A percentile compares a stretch with the other conserved stretches of the same genome.
phyloP scores from a whole-genome alignment of 2,888 invertebrate genomes.

The Sussaba pulchella region DNA sequence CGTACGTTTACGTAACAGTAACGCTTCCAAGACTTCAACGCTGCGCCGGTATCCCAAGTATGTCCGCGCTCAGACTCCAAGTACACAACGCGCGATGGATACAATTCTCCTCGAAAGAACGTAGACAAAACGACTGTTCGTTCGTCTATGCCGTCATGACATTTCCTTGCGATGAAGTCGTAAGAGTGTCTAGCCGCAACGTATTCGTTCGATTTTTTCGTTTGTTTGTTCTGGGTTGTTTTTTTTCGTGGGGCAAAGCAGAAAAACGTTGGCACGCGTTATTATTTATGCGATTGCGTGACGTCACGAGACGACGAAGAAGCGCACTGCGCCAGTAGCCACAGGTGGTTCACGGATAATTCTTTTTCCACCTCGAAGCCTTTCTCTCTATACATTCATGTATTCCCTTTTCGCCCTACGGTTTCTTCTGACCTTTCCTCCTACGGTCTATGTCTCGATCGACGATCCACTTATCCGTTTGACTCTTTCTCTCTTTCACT shows the following conservation, averaged over 20 bases:
- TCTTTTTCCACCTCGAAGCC: conserved; percentile 56
- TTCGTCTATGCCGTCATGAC: not conserved
- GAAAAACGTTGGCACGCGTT: conserved; percentile 62
- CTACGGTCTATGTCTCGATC: conserved; percentile 25
- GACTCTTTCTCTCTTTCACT: conserved; percentile 3
- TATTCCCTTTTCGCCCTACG: conserved; percentile 1
- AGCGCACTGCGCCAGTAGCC: conserved; percentile 68
- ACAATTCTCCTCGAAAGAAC: too few species aligned
- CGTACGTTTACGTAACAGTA: too few species aligned
- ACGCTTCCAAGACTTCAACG: too few species aligned
- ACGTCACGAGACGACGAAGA: conserved; percentile 65
- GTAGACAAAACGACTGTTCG: not conserved
- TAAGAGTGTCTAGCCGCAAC: conserved; percentile 20
- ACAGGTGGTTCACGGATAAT: conserved; percentile 77
- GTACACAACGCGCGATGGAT: too few species aligned
- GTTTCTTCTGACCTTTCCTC: not conserved
- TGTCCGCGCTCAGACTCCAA: too few species aligned
- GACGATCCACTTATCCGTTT: conserved; percentile 43
- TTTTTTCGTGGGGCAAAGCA: conserved; percentile 22
- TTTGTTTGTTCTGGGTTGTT: conserved; percentile 16
- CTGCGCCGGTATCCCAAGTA: too few species aligned
- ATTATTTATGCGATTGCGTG: conserved; percentile 77
- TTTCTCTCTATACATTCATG: conserved; percentile 44
- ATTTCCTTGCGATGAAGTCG: conserved; percentile 15
- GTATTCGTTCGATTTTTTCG: not conserved